Conservation (phyloP, 1,140 invertebrate species). For the Ectropis grisescens region DNA sequence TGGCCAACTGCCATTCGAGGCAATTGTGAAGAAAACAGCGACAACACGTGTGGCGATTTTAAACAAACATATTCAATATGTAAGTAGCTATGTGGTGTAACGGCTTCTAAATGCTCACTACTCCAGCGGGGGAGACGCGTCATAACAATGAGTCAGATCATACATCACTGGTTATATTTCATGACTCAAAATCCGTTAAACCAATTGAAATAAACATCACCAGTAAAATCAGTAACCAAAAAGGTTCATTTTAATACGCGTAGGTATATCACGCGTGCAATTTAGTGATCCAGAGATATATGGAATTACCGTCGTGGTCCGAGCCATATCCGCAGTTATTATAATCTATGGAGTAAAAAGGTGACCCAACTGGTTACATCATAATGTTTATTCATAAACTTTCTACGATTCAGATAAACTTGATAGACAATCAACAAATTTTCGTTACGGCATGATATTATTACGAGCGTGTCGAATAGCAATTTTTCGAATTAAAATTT, state of each 20-base stretch:
- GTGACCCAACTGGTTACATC: constrained; percentile 16
- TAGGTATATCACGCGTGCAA: no score
- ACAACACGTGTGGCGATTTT: constrained; percentile 13
- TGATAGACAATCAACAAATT: constrained; percentile 2
- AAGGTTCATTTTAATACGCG: no score
- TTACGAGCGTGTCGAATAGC: constrained; percentile 1
- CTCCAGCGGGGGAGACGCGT: no score
- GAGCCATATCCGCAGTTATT: constrained; percentile 22
- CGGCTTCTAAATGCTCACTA: no score
- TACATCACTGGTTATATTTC: no score
- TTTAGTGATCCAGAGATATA: no score
- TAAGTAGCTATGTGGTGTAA: neutral
- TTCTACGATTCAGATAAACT: constrained; percentile 19
- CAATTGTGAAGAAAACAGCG: constrained; percentile 19
- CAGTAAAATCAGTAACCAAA: no score
- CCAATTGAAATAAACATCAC: no score
- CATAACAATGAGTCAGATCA: no score
- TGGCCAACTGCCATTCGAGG: constrained; percentile 10
- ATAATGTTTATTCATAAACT: constrained; percentile 19
- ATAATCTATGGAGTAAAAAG: constrained; percentile 21
- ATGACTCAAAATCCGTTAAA: no score
- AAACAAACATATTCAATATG: neutral
- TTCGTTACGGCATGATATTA: constrained; percentile 6
- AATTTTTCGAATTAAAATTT: neutral
- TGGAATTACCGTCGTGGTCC: no score